Evolutionary conservation across 2,888 invertebrate species (phyloP).

Genomic region (Lasioglossum calceatum): DNA sequence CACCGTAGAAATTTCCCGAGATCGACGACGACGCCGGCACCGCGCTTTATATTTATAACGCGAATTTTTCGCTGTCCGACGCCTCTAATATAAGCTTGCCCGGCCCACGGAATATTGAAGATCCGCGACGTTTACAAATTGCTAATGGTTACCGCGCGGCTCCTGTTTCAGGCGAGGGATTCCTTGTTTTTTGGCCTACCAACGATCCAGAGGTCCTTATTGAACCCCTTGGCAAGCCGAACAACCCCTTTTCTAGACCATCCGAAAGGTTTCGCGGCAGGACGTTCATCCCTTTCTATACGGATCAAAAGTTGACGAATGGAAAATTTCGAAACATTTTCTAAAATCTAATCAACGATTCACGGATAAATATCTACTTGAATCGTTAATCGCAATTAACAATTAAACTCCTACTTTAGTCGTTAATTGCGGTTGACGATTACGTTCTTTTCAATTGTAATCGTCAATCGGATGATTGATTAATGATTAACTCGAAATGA

Average conservation of each 20-base stretch:
- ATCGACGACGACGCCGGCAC: neutral
- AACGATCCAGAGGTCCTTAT: neutral
- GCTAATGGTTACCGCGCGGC: slow-evolving; percentile 19
- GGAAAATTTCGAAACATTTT: no score
- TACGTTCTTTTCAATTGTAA: no score
- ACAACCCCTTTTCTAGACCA: neutral
- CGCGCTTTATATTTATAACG: slow-evolving; percentile 53
- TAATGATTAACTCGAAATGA: no score
- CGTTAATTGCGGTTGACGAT: no score
- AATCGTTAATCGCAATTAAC: no score
- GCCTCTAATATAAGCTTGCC: slow-evolving; percentile 43
- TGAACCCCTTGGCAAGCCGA: neutral
- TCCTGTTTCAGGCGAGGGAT: slow-evolving; percentile 8
- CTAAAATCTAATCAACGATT: no score
- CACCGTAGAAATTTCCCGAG: slow-evolving; percentile 39
- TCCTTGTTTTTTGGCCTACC: neutral
- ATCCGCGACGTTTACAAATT: slow-evolving; percentile 51
- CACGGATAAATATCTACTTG: no score
- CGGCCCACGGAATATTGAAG: slow-evolving; percentile 36
- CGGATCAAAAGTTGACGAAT: no score
- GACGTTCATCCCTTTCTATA: neutral
- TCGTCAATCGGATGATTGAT: no score
- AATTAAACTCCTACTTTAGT: no score
- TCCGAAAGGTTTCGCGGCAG: neutral
- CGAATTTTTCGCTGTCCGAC: slow-evolving; percentile 53